These are phyloP conservation scores for Eristalis intricaria DNA, from an alignment of 2,888 invertebrate species.

Conservation along the genomic window DNA sequence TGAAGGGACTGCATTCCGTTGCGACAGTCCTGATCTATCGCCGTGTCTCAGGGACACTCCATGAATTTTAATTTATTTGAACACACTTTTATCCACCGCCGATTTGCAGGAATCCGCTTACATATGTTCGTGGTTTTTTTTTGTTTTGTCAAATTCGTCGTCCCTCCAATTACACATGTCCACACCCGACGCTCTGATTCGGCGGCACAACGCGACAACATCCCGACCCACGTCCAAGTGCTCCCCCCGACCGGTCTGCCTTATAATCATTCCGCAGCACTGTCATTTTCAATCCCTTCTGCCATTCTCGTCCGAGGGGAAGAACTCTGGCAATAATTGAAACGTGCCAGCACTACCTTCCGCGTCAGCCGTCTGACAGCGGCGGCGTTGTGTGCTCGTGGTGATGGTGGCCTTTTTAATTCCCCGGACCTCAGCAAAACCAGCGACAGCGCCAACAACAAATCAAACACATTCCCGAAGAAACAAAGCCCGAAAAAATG, in stretches of 20 bases:
- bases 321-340: neutral
- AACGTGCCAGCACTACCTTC: neutral
- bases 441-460: neutral
- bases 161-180: neutral
- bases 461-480: neutral
- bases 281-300: neutral
- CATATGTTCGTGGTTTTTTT: neutral
- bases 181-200: neutral
- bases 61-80: too few species aligned
- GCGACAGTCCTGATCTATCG: too few species aligned
- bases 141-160: neutral
- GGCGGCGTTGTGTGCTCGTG: neutral
- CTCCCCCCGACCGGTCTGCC: neutral
- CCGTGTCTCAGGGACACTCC: too few species aligned
- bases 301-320: neutral
- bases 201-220: neutral
- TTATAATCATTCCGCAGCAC: neutral
- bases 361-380: neutral
- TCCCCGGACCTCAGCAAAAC: neutral
- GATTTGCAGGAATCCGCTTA: neutral
- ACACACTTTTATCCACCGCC: too few species aligned
- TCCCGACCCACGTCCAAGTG: neutral
- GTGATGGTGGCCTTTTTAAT: neutral
- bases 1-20: too few species aligned
- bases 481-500: neutral